These are phyloP conservation scores for Spea multiplicata DNA, from an alignment of 2,113 vertebrate genomes.

Conservation along the genomic window DNA sequence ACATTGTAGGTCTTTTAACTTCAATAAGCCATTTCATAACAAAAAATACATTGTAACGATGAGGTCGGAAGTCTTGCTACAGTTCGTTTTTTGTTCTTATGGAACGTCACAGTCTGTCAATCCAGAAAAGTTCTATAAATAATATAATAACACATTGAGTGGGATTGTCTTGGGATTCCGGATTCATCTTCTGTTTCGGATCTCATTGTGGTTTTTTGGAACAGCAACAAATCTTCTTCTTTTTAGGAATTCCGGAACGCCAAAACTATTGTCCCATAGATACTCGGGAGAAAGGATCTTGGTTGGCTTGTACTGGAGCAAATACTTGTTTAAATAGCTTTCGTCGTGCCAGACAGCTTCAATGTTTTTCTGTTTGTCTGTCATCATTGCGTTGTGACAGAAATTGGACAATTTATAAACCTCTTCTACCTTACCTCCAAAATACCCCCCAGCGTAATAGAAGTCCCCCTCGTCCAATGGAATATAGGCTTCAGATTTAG, in stretches of 20 bases:
- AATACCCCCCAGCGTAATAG: constrained; percentile 60
- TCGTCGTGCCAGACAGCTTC: constrained; percentile 66
- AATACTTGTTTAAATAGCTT: constrained; percentile 58
- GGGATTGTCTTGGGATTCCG: too few relatives aligned
- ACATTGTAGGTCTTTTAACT: too few relatives aligned
- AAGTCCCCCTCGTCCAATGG: constrained; percentile 58
- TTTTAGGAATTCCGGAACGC: background rate
- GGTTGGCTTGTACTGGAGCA: constrained; percentile 62
- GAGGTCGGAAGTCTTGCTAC: too few relatives aligned
- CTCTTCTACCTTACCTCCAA: constrained; percentile 54
- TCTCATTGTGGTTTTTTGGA: constrained; percentile 25
- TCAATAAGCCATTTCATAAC: too few relatives aligned
- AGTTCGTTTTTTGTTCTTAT: too few relatives aligned
- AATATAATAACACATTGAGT: too few relatives aligned
- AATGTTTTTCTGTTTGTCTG: constrained; percentile 46
- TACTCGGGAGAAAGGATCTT: constrained; percentile 66
- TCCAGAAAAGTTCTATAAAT: too few relatives aligned
- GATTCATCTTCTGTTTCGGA: constrained; percentile 11
- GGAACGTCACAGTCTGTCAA: too few relatives aligned
- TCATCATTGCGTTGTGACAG: constrained; percentile 52
- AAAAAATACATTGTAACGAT: too few relatives aligned
- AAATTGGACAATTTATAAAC: constrained; percentile 54
- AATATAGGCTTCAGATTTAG: constrained; percentile 52
- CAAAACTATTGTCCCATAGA: constrained; percentile 45
- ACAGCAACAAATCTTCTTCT: constrained; percentile 47